A percentile compares a stretch with the other conserved stretches of the same genome.
Conservation (phyloP, 2,797 vertebrate species). For the Pseudomugil tenellus region DNA sequence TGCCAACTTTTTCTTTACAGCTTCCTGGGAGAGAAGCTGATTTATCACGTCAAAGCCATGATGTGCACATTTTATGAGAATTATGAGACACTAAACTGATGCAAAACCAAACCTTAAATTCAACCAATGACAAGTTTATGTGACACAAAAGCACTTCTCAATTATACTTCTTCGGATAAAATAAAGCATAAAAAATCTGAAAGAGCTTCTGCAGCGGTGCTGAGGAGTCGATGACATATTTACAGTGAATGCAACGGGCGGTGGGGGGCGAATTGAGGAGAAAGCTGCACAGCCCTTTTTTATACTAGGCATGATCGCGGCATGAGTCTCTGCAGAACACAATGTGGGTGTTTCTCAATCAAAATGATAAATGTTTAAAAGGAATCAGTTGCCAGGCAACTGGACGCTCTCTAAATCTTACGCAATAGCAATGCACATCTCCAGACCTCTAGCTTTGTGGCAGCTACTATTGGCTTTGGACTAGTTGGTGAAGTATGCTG, state of each 20-base stretch:
- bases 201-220: conserved; percentile 45
- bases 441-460: too few relatives aligned
- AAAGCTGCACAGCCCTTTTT: conserved; percentile 77
- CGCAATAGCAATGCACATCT: too few relatives aligned
- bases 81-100: background rate
- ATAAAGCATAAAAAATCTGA: too few relatives aligned
- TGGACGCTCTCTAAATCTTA: too few relatives aligned
- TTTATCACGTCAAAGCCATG: background rate
- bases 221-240: conserved; percentile 44
- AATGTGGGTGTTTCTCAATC: background rate
- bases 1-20: background rate
- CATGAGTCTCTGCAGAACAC: conserved; percentile 17
- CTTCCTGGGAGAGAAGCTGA: background rate
- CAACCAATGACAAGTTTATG: conserved; percentile 5
- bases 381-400: too few relatives aligned
- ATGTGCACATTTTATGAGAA: background rate
- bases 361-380: background rate
- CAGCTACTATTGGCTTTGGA: background rate
- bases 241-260: conserved; percentile 38
- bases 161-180: too few relatives aligned
- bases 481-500: background rate
- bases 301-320: conserved; percentile 62
- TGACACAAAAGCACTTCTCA: background rate
- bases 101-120: conserved; percentile 7
- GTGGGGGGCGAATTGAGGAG: conserved; percentile 36